Evolutionary conservation across 1,140 invertebrate species (phyloP), one percentile per base, ranked within the genome.

Genomic region (Ceratina japonica): DNA sequence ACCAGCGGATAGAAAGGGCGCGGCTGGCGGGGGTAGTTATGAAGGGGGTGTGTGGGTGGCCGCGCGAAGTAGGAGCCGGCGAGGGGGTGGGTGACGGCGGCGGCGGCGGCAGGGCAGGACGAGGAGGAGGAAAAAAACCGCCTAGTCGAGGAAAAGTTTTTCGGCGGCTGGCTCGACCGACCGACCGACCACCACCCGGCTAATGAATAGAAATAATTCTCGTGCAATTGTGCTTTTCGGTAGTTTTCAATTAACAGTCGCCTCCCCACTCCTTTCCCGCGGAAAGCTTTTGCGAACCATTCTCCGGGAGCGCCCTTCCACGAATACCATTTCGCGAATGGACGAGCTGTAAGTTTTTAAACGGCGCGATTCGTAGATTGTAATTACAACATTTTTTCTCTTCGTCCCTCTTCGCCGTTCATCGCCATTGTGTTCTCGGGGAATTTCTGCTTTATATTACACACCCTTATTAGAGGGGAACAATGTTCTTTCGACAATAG

Each of bases 161-260:
- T 87, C 76, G 80, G 81, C 81, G 83, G 79, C 73, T 66, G 81
- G 75, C 64, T 79, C 73, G 66, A 12, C 51, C 64, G 76, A 73
- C 65, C 73, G 58, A 75, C 63, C n/a, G n/a, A n/a, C n/a, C n/a
- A n/a, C n/a, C 84, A 84, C 59, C 81, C 82, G 83, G 87, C 89
- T 92, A 92, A 92, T 92, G 91, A 92, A 92, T 92, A 92, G 91
- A 90, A 90, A 92, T 92, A 92, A 92, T 92, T 91, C 91, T 90
- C 89, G 86, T 85, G 89, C 88, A 92, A 91, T 92, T 91, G 90
- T 90, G 90, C 90, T 91, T 92, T 92, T 92, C 85, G 91, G 89
- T 92, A 92, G 91, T 92, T 92, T 92, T 92, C 90, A 92, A 92
- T 92, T 92, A 92, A 92, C 89, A 89, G 86, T 75, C 71, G 83